A percentile compares a stretch with the other conserved stretches of the same genome.
phyloP scores from a whole-genome alignment of 2,888 invertebrate species.

The Drosophila melanocephala region DNA sequence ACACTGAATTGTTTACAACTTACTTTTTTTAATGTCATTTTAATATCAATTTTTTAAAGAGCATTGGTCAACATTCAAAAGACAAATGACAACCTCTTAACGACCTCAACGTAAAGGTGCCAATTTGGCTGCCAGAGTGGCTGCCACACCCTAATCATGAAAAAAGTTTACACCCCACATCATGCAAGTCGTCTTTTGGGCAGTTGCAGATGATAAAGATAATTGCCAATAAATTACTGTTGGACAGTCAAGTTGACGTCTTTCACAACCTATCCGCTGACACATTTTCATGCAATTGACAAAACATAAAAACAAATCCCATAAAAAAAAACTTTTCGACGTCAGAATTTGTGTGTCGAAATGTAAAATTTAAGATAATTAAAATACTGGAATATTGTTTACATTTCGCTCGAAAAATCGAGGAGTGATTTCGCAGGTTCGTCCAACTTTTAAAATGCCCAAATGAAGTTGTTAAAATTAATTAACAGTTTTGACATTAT shows the following conservation, averaged over 20 bases:
- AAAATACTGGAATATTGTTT: neutral
- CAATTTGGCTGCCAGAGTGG: neutral
- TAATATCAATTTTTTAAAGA: slow-evolving; percentile 13
- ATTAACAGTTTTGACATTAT: neutral
- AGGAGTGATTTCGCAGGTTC: neutral
- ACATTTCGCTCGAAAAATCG: too few relatives aligned
- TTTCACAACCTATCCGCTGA: neutral
- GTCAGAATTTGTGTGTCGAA: neutral
- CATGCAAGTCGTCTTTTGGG: slow-evolving; percentile 21
- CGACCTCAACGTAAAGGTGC: slow-evolving; percentile 5
- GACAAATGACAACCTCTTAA: slow-evolving; percentile 18
- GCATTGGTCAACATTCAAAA: neutral
- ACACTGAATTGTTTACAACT: slow-evolving; percentile 5
- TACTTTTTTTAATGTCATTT: slow-evolving; percentile 14
- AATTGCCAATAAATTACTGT: slow-evolving; percentile 5
- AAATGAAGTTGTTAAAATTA: neutral
- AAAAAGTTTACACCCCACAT: slow-evolving; percentile 5
- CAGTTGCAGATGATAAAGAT: slow-evolving; percentile 16
- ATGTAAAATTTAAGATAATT: neutral
- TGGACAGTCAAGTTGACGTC: neutral
- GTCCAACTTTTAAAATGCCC: neutral
- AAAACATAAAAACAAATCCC: neutral
- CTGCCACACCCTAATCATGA: neutral
- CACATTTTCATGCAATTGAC: slow-evolving; percentile 7
- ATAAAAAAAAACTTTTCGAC: neutral